phyloP scores from a whole-genome alignment of 2,797 vertebrate species.

The Notoglanidium macrostoma region DNA sequence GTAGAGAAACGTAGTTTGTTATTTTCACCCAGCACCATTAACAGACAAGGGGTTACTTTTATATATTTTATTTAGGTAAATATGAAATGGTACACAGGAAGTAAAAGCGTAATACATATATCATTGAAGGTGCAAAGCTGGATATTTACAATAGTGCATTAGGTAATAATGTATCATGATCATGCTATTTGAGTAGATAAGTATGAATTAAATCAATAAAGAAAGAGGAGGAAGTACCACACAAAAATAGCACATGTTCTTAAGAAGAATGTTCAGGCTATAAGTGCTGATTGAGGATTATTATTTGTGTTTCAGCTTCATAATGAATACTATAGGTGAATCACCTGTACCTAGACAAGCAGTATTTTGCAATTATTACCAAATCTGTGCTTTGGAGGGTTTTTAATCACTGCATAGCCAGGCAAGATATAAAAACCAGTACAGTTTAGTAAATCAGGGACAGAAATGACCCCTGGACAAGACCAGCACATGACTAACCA shows the following conservation, averaged over 20 bases:
- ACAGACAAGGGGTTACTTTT: constrained; percentile 1
- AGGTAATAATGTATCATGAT: background rate
- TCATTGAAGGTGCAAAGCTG: constrained; percentile 53
- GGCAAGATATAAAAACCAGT: constrained; percentile 1
- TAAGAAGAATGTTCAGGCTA: background rate
- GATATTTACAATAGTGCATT: constrained; percentile 66
- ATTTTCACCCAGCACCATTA: background rate
- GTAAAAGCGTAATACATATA: constrained; percentile 32
- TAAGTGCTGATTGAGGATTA: background rate
- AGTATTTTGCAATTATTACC: background rate
- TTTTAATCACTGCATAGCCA: background rate
- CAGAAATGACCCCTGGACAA: background rate
- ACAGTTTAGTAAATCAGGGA: background rate
- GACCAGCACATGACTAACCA: background rate
- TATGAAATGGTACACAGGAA: constrained; percentile 1
- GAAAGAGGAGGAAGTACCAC: background rate
- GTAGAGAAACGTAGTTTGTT: background rate
- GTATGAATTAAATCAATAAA: background rate
- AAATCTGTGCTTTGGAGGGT: background rate
- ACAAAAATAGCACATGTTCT: background rate
- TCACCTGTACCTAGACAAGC: background rate
- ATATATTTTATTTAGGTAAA: constrained; percentile 36
- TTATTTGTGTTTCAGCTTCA: background rate
- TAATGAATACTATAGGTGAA: background rate
- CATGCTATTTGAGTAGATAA: constrained; percentile 13